A percentile compares a stretch with the other conserved stretches of the same genome.
Conservation (phyloP, 2,113 vertebrate genomes). For the Bubo blakistoni region DNA sequence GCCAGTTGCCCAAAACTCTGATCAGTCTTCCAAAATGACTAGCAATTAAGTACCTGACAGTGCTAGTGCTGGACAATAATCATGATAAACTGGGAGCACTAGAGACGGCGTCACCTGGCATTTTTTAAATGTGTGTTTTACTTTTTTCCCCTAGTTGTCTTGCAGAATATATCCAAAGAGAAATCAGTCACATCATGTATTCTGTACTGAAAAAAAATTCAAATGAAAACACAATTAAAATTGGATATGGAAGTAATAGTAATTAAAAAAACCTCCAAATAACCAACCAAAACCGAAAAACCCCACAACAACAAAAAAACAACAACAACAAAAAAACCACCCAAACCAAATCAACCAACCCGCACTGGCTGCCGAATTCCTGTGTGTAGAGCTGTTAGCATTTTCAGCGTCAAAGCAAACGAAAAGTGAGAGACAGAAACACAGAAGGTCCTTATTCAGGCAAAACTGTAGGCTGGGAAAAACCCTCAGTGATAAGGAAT, state of each 20-base stretch:
- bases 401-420: not conserved
- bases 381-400: not conserved
- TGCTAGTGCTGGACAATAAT: not conserved
- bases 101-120: not conserved
- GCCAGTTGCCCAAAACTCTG: not conserved
- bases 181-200: not conserved
- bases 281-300: not conserved
- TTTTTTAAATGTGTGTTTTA: not conserved
- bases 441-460: not conserved
- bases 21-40: not conserved
- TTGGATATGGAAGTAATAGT: not conserved
- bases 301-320: too few species aligned
- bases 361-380: not conserved
- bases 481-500: not conserved
- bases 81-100: not conserved
- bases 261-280: not conserved
- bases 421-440: not conserved
- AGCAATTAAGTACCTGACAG: not conserved
- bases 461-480: not conserved
- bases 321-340: not conserved
- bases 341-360: not conserved
- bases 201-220: not conserved
- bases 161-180: not conserved
- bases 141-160: not conserved
- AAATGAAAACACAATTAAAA: not conserved